Conservation (phyloP, 2,113 vertebrate genomes). For the Menidia beryllina region DNA sequence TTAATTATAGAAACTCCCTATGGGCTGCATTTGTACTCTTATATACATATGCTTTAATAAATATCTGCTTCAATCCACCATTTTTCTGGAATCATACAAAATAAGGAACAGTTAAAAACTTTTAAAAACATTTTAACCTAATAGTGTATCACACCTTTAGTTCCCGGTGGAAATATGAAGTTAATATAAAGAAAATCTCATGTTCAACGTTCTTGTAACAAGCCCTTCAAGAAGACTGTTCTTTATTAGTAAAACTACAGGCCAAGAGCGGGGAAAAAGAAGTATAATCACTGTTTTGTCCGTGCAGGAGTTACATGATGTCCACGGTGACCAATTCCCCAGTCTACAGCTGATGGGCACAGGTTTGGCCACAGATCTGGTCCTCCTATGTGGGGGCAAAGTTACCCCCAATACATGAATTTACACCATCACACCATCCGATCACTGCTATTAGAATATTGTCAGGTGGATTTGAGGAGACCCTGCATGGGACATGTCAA, state of each 20-base stretch:
- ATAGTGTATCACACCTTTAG: background rate
- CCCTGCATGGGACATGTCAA: background rate
- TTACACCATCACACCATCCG: background rate
- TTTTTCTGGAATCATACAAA: too few relatives aligned
- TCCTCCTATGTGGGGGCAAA: slow-evolving; percentile 34
- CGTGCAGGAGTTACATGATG: slow-evolving; percentile 88
- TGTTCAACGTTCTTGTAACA: too few relatives aligned
- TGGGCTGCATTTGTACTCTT: too few relatives aligned
- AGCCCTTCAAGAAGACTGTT: too few relatives aligned
- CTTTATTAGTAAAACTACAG: background rate
- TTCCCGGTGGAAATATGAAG: background rate
- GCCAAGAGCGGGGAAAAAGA: background rate
- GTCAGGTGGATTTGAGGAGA: too few relatives aligned
- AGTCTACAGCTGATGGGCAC: slow-evolving; percentile 84
- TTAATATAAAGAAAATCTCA: too few relatives aligned
- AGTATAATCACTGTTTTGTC: slow-evolving; percentile 82
- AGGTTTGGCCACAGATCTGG: slow-evolving; percentile 56
- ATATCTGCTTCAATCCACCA: too few relatives aligned
- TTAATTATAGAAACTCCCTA: too few relatives aligned
- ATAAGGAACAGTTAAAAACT: too few relatives aligned
- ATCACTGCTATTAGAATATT: background rate
- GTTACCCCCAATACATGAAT: background rate
- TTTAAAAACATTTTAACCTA: too few relatives aligned
- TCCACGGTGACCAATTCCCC: slow-evolving; percentile 89
- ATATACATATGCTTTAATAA: too few relatives aligned